Conservation (phyloP, 2,113 vertebrate genomes). For the Labeo rohita region DNA sequence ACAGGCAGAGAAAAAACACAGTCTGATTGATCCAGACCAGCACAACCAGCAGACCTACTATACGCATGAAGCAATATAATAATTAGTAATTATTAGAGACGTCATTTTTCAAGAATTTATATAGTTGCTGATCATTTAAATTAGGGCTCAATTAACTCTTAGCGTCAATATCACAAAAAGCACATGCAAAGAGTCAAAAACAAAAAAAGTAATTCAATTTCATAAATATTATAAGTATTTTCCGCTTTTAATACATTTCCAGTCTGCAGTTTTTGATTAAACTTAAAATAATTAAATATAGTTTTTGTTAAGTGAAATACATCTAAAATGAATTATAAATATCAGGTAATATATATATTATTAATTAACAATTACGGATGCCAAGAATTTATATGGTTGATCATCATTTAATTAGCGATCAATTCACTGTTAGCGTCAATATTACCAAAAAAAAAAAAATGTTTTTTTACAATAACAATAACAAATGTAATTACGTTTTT, state of each 20-base stretch:
- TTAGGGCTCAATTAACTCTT: not conserved
- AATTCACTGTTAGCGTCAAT: too few relatives aligned
- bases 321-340: not conserved
- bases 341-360: not conserved
- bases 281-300: too few relatives aligned
- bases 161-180: not conserved
- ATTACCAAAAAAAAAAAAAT: too few relatives aligned
- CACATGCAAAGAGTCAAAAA: not conserved
- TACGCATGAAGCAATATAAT: not conserved
- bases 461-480: too few relatives aligned
- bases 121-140: not conserved
- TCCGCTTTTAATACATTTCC: not conserved
- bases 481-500: not conserved
- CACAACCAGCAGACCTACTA: not conserved
- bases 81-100: not conserved
- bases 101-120: not conserved
- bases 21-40: not conserved
- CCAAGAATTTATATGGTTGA: too few relatives aligned
- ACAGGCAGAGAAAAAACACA: not conserved
- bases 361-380: too few relatives aligned
- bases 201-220: not conserved
- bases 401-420: too few relatives aligned
- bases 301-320: not conserved
- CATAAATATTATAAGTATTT: not conserved
- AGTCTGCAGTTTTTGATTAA: not conserved